Conservation (phyloP, 2,888 invertebrate species). For the Cyrtodaria siliqua region DNA sequence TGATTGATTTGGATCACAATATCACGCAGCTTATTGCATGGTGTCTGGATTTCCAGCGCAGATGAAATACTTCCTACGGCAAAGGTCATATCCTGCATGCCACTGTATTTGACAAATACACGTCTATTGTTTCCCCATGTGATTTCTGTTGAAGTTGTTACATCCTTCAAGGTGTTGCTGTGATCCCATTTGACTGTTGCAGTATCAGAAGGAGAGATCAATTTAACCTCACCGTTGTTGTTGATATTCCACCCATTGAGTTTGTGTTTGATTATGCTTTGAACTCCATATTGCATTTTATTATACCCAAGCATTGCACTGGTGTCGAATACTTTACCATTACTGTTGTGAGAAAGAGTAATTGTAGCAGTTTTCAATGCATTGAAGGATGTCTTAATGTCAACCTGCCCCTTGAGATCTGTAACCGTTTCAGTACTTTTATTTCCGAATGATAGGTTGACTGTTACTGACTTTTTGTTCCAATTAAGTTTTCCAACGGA, state of each 20-base stretch:
- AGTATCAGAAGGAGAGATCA: constrained; percentile 62
- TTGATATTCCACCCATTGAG: constrained; percentile 53
- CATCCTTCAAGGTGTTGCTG: constrained; percentile 50
- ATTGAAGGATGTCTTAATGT: constrained; percentile 64
- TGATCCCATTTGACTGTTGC: constrained; percentile 70
- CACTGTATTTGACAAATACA: constrained; percentile 53
- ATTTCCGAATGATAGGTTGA: constrained; percentile 61
- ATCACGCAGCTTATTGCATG: constrained; percentile 54
- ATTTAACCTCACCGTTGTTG: constrained; percentile 68
- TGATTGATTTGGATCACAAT: constrained; percentile 65
- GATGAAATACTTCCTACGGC: constrained; percentile 45
- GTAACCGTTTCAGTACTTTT: constrained; percentile 40
- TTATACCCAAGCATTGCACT: constrained; percentile 42
- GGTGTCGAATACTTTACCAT: constrained; percentile 49
- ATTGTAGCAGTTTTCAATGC: constrained; percentile 43
- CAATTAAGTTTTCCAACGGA: constrained; percentile 56
- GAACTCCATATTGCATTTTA: constrained; percentile 51
- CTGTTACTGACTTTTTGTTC: constrained; percentile 60
- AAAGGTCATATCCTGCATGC: constrained; percentile 53
- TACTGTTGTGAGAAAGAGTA: constrained; percentile 55
- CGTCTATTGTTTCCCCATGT: constrained; percentile 55
- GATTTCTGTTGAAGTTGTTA: constrained; percentile 55
- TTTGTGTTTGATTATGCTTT: constrained; percentile 63
- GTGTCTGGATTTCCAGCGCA: constrained; percentile 62
- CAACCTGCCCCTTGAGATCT: constrained; percentile 64